Conservation (phyloP, 2,113 vertebrate genomes). For the Cynopterus brachyotis region DNA sequence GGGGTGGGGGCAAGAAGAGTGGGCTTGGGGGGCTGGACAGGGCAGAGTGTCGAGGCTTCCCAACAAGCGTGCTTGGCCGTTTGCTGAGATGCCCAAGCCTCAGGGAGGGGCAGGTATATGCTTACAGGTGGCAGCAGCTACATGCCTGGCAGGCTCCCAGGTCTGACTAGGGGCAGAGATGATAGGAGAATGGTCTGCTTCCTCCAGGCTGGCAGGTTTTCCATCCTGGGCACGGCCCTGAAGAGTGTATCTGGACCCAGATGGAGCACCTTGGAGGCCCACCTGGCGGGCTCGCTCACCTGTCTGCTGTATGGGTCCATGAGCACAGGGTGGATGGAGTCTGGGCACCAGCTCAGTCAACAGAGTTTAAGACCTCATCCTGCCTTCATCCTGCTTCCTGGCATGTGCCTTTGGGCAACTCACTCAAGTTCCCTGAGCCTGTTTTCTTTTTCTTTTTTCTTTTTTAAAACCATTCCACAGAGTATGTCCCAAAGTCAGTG, state of each 20-base stretch:
- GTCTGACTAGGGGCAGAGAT: neutral
- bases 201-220: neutral
- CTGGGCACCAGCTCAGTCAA: neutral
- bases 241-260: neutral
- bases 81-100: neutral
- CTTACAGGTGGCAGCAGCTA: neutral
- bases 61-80: neutral
- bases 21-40: constrained; percentile 32
- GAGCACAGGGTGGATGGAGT: neutral
- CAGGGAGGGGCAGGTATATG: neutral
- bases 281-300: neutral
- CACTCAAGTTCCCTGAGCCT: neutral
- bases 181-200: neutral
- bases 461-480: neutral
- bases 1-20: constrained; percentile 63
- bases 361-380: neutral
- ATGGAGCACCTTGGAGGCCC: neutral
- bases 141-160: neutral
- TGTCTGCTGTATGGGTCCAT: accelerated
- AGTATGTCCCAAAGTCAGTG: neutral
- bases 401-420: neutral
- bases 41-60: neutral
- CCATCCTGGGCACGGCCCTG: neutral
- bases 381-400: neutral
- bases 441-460: neutral